Conservation (phyloP, 2,113 vertebrate species). For the Phocoena phocoena region DNA sequence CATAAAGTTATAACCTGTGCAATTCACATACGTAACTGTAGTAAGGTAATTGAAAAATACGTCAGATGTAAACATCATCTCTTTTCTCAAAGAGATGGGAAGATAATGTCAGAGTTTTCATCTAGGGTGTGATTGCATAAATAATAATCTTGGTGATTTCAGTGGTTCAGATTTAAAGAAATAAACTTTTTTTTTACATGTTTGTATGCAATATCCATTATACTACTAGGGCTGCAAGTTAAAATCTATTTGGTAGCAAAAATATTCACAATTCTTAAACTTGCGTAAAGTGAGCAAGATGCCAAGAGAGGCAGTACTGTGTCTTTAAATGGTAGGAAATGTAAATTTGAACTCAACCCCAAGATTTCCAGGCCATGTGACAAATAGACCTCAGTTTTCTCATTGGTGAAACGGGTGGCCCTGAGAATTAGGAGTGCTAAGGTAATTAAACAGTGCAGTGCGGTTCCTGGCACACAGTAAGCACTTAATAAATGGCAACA, state of each 20-base stretch:
- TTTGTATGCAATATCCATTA: background rate
- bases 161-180: background rate
- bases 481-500: background rate
- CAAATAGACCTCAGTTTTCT: background rate
- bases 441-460: background rate
- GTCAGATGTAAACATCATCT: background rate
- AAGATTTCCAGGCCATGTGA: background rate
- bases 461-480: background rate
- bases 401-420: background rate
- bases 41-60: background rate
- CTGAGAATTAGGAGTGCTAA: background rate
- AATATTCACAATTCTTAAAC: constrained; percentile 6
- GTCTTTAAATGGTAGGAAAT: background rate
- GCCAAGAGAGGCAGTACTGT: background rate
- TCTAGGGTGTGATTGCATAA: background rate
- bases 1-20: background rate
- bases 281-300: background rate
- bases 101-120: background rate
- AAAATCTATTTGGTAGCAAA: background rate
- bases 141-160: background rate
- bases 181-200: background rate
- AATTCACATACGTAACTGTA: background rate
- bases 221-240: background rate
- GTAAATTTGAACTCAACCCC: background rate
- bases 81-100: background rate